These are phyloP conservation scores for Lutraria rhynchaena DNA, from an alignment of 1,140 invertebrate genomes.

Conservation along the genomic window DNA sequence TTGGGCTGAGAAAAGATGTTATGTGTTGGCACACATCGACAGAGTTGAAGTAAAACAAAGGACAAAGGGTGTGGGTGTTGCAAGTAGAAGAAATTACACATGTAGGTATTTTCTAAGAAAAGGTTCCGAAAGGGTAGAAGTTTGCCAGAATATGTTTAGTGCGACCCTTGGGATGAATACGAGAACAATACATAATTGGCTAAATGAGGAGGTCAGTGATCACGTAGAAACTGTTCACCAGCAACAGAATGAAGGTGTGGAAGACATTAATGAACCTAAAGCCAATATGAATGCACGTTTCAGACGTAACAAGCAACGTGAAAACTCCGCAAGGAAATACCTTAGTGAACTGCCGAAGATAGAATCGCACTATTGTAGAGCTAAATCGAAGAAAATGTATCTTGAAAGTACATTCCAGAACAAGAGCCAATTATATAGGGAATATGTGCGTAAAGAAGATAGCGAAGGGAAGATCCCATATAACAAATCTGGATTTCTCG, in stretches of 20 bases:
- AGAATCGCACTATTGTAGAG: constrained; percentile 19
- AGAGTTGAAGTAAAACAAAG: constrained; percentile 14
- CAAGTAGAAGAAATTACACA: not conserved
- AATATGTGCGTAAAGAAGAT: no score
- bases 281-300: not conserved
- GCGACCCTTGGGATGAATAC: not conserved
- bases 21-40: not conserved
- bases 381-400: no score
- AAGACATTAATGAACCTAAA: no score
- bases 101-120: constrained; percentile 21
- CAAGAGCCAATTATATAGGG: no score
- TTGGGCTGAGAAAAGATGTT: constrained; percentile 15
- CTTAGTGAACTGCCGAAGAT: not conserved
- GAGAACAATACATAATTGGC: constrained; percentile 6
- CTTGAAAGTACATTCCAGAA: no score
- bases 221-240: no score
- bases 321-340: not conserved
- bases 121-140: not conserved
- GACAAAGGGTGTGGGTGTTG: not conserved
- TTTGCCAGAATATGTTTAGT: constrained; percentile 2
- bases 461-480: no score
- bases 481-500: constrained; percentile 6
- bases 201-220: not conserved
- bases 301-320: not conserved
- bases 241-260: no score